Percentiles rank a stretch among this genome's conserved stretches.
These are phyloP conservation scores for Watsonalla binaria DNA, from an alignment of 2,888 invertebrate genomes.

Conservation along the genomic window DNA sequence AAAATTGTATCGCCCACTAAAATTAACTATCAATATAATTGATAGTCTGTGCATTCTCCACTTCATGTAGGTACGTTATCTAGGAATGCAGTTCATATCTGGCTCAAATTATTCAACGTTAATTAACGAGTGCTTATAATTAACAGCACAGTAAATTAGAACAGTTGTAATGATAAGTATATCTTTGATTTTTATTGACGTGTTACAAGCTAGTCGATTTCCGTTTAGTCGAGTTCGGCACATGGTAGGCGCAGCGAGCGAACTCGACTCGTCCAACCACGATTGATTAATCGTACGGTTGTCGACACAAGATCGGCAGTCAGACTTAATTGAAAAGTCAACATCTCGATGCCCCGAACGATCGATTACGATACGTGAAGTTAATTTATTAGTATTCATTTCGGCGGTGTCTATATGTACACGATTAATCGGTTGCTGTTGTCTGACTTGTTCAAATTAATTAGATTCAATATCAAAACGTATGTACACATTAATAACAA, in stretches of 20 bases:
- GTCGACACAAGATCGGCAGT: slow-evolving; percentile 50
- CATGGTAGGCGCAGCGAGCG: slow-evolving; percentile 38
- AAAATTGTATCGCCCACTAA: no score
- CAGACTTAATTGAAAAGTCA: slow-evolving; percentile 76
- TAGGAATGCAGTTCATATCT: neutral
- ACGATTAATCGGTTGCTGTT: slow-evolving; percentile 19
- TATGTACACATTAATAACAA: neutral
- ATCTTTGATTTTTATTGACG: slow-evolving; percentile 18
- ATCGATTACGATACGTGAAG: slow-evolving; percentile 55
- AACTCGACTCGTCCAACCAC: slow-evolving; percentile 26
- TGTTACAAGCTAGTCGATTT: slow-evolving; percentile 13
- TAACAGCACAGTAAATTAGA: neutral
- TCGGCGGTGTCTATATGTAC: slow-evolving; percentile 11
- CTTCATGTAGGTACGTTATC: neutral
- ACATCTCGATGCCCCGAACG: slow-evolving; percentile 57
- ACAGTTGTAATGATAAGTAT: neutral
- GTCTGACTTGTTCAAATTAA: slow-evolving; percentile 27
- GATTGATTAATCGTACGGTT: slow-evolving; percentile 64
- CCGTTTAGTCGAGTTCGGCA: slow-evolving; percentile 23
- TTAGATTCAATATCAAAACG: slow-evolving; percentile 14
- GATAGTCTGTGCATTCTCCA: neutral
- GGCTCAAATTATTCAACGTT: neutral
- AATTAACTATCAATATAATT: no score
- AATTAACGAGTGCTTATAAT: neutral
- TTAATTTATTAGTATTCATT: slow-evolving; percentile 54